A percentile compares a stretch with the other conserved stretches of the same genome.
These are phyloP conservation scores for Palythoa caribaeorum DNA, from an alignment of 92 coral and sea anemone genomes.

Conservation along the genomic window DNA sequence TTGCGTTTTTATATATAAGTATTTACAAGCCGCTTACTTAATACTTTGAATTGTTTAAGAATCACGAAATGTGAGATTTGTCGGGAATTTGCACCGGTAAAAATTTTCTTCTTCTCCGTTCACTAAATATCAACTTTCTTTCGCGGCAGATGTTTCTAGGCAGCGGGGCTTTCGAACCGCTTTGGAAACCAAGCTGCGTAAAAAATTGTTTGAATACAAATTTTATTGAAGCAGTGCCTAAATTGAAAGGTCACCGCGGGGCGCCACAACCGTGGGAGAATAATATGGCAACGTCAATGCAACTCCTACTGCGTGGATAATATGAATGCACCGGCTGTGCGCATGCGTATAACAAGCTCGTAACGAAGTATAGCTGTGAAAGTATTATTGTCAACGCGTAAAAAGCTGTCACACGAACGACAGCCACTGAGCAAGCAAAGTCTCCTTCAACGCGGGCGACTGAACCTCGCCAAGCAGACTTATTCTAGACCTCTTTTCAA, in stretches of 20 bases:
- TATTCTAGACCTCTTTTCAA: not conserved
- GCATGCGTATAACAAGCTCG: slow-evolving; percentile 16
- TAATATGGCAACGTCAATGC: slow-evolving; percentile 74
- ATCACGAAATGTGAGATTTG: slow-evolving; percentile 1
- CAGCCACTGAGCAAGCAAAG: not conserved
- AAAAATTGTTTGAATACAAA: slow-evolving; percentile 91
- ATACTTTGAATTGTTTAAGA: not conserved
- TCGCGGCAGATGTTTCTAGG: slow-evolving; percentile 35
- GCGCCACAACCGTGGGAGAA: slow-evolving; percentile 74
- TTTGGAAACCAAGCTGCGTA: slow-evolving; percentile 70
- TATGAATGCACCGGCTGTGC: slow-evolving; percentile 31
- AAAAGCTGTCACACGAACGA: slow-evolving; percentile 42
- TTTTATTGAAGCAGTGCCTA: slow-evolving; percentile 92
- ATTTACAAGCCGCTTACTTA: not conserved
- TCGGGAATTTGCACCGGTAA: not conserved
- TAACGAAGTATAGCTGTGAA: slow-evolving; percentile 40
- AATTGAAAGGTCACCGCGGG: slow-evolving; percentile 93
- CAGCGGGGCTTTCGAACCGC: not conserved
- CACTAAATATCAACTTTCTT: slow-evolving; percentile 9
- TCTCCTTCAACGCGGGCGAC: not conserved
- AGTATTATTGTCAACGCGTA: slow-evolving; percentile 22
- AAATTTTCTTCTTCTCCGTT: not conserved
- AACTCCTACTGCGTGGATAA: slow-evolving; percentile 88
- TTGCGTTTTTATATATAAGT: not conserved
- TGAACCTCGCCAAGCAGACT: not conserved